Conservation (phyloP, 2,888 invertebrate genomes). For the Drosophila putrida region DNA sequence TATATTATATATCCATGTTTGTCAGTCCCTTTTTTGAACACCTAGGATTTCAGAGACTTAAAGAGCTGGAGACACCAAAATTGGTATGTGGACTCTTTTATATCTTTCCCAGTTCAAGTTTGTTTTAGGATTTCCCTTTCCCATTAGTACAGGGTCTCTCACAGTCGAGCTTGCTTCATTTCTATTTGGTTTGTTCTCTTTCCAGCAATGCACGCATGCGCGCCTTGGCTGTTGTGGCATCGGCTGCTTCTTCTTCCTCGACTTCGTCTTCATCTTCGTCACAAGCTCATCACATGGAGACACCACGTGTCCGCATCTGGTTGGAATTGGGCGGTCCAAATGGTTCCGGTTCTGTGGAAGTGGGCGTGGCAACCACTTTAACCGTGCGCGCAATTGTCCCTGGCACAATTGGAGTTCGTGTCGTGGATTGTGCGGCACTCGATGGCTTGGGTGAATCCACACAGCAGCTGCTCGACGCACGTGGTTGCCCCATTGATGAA, state of each 20-base stretch:
- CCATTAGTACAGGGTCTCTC: too few species aligned
- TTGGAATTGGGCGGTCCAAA: constrained; percentile 88
- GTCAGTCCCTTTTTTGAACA: too few species aligned
- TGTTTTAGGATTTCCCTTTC: too few species aligned
- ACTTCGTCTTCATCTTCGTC: constrained; percentile 4
- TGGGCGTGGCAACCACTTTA: constrained; percentile 90
- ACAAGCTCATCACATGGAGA: constrained; percentile 59
- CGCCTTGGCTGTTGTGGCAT: constrained; percentile 55
- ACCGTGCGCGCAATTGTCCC: constrained; percentile 85
- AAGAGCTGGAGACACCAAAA: too few species aligned
- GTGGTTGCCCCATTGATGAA: constrained; percentile 91
- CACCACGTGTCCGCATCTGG: constrained; percentile 89
- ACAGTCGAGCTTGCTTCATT: too few species aligned
- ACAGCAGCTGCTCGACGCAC: constrained; percentile 90
- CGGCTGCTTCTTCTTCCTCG: too few species aligned
- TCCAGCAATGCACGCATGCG: constrained; percentile 67
- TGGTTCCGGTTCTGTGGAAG: constrained; percentile 88
- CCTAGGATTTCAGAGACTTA: too few species aligned
- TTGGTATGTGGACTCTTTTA: too few species aligned
- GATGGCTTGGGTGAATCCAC: constrained; percentile 92
- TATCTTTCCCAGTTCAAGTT: too few species aligned
- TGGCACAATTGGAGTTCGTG: constrained; percentile 90
- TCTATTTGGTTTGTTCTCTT: not conserved
- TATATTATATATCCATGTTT: too few species aligned
- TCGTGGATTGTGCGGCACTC: constrained; percentile 92